Conservation (phyloP, 2,113 vertebrate genomes). For the Corythornis madagascariensis region DNA sequence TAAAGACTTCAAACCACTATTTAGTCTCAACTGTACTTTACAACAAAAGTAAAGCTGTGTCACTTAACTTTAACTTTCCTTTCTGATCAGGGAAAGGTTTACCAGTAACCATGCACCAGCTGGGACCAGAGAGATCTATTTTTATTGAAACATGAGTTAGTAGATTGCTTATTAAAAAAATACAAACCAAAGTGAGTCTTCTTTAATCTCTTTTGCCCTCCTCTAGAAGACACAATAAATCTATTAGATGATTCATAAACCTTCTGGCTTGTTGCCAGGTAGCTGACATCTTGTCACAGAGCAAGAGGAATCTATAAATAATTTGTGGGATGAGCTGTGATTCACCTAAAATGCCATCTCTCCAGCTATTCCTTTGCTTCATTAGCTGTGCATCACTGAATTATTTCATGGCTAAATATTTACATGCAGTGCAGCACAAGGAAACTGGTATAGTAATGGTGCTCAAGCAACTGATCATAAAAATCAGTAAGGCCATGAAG, state of each 20-base stretch:
- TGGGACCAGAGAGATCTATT: background rate
- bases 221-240: background rate
- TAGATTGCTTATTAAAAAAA: background rate
- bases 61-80: constrained; percentile 4
- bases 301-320: background rate
- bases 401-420: constrained; percentile 30
- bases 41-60: background rate
- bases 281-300: background rate
- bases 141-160: background rate
- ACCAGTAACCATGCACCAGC: background rate
- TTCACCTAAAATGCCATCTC: constrained; percentile 25
- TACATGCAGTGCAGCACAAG: background rate
- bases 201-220: background rate
- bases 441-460: background rate
- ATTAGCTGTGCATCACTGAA: background rate
- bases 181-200: background rate
- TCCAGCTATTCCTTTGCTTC: background rate
- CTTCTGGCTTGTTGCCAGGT: background rate
- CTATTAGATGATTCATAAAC: background rate
- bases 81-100: background rate
- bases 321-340: background rate
- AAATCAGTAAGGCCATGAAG: background rate
- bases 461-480: background rate
- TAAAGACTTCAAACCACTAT: background rate
- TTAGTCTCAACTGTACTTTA: background rate